These are phyloP conservation scores for Bradypus variegatus DNA, from an alignment of 2,797 vertebrate species.

Conservation along the genomic window DNA sequence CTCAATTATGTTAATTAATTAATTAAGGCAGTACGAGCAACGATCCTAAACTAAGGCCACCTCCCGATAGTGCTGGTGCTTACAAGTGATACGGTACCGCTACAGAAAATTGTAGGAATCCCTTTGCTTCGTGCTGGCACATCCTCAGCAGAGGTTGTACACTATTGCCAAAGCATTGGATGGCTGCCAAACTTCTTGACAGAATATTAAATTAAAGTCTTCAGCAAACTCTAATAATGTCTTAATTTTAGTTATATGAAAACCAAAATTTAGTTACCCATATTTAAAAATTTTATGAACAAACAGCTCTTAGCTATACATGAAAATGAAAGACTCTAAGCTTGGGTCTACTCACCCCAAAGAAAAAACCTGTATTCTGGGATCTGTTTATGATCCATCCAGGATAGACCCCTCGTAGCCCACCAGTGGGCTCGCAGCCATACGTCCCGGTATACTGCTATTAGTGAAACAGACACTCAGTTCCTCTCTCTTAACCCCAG, in stretches of 20 bases:
- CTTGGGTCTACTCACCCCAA: background rate
- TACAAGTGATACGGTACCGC: accelerated
- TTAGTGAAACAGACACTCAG: background rate
- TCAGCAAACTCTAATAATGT: background rate
- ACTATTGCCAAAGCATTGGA: background rate
- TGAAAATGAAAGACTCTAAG: background rate
- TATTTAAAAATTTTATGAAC: background rate
- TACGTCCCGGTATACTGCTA: background rate
- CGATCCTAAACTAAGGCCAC: background rate
- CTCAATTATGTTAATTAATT: background rate
- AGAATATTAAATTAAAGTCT: background rate
- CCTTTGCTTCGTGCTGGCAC: background rate
- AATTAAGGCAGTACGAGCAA: background rate
- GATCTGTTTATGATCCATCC: background rate
- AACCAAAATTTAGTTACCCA: background rate
- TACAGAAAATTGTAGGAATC: background rate
- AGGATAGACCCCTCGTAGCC: background rate
- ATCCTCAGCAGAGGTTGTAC: background rate
- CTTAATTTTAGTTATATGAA: background rate
- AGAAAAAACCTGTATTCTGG: background rate
- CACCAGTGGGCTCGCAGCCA: background rate
- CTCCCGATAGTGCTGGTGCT: background rate
- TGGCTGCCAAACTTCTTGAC: background rate
- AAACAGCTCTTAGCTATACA: background rate
- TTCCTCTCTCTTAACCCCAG: background rate